Evolutionary conservation across 2,797 vertebrate species (phyloP), one percentile per base, ranked within the genome.

Genomic region (Echeneis naucrates): DNA sequence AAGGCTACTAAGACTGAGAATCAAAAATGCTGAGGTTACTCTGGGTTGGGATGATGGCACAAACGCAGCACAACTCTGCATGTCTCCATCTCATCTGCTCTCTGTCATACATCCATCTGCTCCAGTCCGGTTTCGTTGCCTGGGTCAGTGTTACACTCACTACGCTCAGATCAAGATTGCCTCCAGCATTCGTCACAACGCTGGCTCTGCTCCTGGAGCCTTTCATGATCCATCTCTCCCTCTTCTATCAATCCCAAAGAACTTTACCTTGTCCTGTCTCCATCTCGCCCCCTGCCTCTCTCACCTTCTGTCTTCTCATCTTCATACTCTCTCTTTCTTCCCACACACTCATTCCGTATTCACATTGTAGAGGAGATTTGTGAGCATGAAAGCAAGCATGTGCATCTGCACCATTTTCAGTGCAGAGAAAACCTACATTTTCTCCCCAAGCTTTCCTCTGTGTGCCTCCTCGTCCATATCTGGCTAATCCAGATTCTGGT

Each of bases 401-500:
- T 82, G 84, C 76, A 88, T 91, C 89, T 86, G 87, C 88, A 85
- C 84, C 85, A 85, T 87, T 88, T 92, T 90, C 78, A 27, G 71
- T 70, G 79, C 75, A 78, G 82, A 84, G 79, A 75, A 81, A 92
- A 89, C 88, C 92, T 89, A 88, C 75, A 87, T 86, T 85, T 87
- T 87, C 80, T 86, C 62, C 74, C 83, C 48, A 1, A 44, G 77
- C 76, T 75, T 75, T 93, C 92, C 94, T 67, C 92, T 86, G 93
- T 89, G 58, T 90, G 94, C 58, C 95, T 88, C 24, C 93, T 95
- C 92, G 94, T 95, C 82, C 91, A 91, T 50, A 97, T 97, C 91
- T 96, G 93, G n/a, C 95, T 94, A 95, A 97, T 97, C 91, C 97
- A 96, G 0, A 95, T 96, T 92, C 85, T 87, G 87, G 90, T 91